These are phyloP conservation scores for Enteromius radiatus DNA, from an alignment of 2,797 vertebrate genomes.

Conservation along the genomic window DNA sequence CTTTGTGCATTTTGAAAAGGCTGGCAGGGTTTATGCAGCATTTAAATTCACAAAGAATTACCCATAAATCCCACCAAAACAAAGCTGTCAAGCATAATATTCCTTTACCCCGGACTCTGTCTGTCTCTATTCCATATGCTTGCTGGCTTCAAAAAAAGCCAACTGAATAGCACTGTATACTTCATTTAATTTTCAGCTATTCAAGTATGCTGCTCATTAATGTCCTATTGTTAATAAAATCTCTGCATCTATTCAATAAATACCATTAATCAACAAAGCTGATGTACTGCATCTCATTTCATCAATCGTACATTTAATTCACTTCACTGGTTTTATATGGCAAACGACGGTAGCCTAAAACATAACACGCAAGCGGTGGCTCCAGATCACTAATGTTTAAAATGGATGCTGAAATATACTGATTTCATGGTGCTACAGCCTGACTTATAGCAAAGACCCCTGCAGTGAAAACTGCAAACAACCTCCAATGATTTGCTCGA, in stretches of 20 bases:
- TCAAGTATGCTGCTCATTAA: constrained; percentile 3
- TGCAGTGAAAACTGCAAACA: constrained; percentile 29
- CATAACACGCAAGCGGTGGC: neutral
- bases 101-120: neutral
- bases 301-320: neutral
- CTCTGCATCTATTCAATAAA: neutral
- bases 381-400: neutral
- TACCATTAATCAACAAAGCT: constrained; percentile 6
- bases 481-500: constrained; percentile 19
- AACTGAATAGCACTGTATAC: constrained; percentile 17
- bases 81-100: constrained; percentile 25
- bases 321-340: neutral
- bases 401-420: neutral
- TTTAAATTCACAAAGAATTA: constrained; percentile 29
- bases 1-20: constrained; percentile 24
- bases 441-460: neutral
- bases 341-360: neutral
- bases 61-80: constrained; percentile 26
- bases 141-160: neutral
- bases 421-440: neutral
- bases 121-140: constrained; percentile 9
- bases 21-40: constrained; percentile 13
- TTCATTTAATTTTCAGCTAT: neutral
- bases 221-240: constrained; percentile 12
- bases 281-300: constrained; percentile 4